Conservation (phyloP, 2,888 invertebrate species). For the Cotesia congregata region DNA sequence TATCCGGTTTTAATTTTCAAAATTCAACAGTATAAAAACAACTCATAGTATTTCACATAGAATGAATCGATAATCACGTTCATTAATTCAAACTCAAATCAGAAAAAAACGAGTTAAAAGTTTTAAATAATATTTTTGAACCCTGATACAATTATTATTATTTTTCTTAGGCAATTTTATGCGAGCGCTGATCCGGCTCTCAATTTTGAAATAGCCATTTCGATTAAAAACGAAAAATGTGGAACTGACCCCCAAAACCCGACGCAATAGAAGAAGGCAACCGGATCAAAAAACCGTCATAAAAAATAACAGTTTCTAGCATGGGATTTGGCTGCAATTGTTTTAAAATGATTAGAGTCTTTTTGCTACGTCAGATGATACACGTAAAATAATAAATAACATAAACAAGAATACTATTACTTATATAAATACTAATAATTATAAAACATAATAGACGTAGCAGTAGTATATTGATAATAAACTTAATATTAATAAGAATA, state of each 20-base stretch:
- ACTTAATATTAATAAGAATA: slow-evolving; percentile 1
- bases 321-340: slow-evolving; percentile 67
- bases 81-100: slow-evolving; percentile 24
- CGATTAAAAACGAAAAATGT: slow-evolving; percentile 69
- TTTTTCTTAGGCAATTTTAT: slow-evolving; percentile 66
- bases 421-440: slow-evolving; percentile 1
- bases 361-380: slow-evolving; percentile 23
- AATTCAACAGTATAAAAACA: slow-evolving; percentile 33
- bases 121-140: slow-evolving; percentile 27
- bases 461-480: not conserved
- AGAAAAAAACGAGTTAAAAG: slow-evolving; percentile 19
- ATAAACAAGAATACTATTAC: slow-evolving; percentile 16
- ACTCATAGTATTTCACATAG: not conserved
- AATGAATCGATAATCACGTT: not conserved
- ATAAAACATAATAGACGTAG: not conserved
- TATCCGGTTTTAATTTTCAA: slow-evolving; percentile 47
- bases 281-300: slow-evolving; percentile 70
- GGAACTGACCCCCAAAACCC: slow-evolving; percentile 77
- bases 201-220: slow-evolving; percentile 82
- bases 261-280: slow-evolving; percentile 81
- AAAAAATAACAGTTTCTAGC: slow-evolving; percentile 70
- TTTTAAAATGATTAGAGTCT: slow-evolving; percentile 43
- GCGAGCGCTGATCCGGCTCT: slow-evolving; percentile 75
- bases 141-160: slow-evolving; percentile 37
- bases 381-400: slow-evolving; percentile 36